Base-by-base conservation (phyloP, 2,797 vertebrate species). In the Anguilla marmorata region DNA sequence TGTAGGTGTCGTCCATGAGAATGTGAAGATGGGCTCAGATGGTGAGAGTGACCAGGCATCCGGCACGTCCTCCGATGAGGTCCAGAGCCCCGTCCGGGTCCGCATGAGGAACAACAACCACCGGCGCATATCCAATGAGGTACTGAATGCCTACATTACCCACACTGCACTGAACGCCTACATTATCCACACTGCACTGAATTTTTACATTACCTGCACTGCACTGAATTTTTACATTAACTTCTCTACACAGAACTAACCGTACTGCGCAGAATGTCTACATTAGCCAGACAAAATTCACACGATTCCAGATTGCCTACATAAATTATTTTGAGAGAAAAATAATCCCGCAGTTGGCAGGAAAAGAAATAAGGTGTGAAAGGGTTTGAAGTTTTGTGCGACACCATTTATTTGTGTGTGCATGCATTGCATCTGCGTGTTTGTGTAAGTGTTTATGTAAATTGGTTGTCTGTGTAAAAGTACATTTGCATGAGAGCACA, bases 21-120 rank as follows among this genome's bases (percentile, higher is more conserved):
- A 97, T 84, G 94, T 96, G 91, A 97, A 97, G 90, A 96, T 97
- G 94, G 96, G 96, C 12, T 97, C 96, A 7, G 96, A 97, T 58
- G 96, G 96, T 24, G 96, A 97, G 91, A 97, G 96, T n/a, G 96
- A 97, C 93, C 96, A 97, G 88, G 96, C 96, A 0, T 97, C 96
- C 8, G 96, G 96, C 33, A 96, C 96, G 0, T 97, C 96, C 1
- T 96, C 96, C 7, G 96, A 97, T 86, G 96, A 97, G 92, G 96
- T 96, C 87, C 96, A 97, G 92, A 97, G 96, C 93, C 96, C 96
- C 45, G 96, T 97, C 87, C 93, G 96, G 87, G 96, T 97, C 74
- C 94, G 96, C 1, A 96, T 96, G 96, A 94, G 96, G 90, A 96
- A 96, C 92, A 96, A 95, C 91, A 94, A 96, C 89, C 95, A 96